Percentiles rank a stretch among this genome's conserved stretches.
These are phyloP conservation scores for Xiphorhynchus elegans DNA, from an alignment of 2,113 vertebrate genomes.

Conservation along the genomic window DNA sequence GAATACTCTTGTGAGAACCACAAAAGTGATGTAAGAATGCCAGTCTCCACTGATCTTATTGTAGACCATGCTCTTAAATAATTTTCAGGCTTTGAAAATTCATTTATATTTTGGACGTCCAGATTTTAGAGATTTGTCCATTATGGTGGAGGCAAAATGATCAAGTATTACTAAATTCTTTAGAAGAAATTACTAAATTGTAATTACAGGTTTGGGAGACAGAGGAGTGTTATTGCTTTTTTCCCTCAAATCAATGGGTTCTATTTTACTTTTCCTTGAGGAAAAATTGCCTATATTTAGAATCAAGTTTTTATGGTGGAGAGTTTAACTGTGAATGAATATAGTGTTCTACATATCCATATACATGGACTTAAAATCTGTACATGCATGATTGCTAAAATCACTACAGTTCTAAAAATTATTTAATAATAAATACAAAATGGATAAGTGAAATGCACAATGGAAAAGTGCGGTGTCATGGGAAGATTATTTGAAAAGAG, in stretches of 20 bases:
- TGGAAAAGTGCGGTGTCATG: not conserved
- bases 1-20: not conserved
- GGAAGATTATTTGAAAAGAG: not conserved
- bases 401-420: not conserved
- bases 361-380: not conserved
- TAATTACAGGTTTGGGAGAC: not conserved
- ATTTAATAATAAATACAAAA: not conserved
- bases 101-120: not conserved
- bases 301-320: not conserved
- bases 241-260: not conserved
- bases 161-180: not conserved
- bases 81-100: not conserved
- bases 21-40: not conserved
- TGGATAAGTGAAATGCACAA: not conserved
- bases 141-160: not conserved
- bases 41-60: not conserved
- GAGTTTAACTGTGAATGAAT: not conserved
- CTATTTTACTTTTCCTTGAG: not conserved
- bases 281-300: not conserved
- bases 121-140: not conserved
- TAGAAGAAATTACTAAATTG: not conserved
- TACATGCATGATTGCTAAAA: not conserved
- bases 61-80: not conserved
- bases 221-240: not conserved
- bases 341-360: not conserved